Base-by-base conservation (phyloP, 53 echinoderm and acorn worm genomes). In the Arbacia lixula region DNA sequence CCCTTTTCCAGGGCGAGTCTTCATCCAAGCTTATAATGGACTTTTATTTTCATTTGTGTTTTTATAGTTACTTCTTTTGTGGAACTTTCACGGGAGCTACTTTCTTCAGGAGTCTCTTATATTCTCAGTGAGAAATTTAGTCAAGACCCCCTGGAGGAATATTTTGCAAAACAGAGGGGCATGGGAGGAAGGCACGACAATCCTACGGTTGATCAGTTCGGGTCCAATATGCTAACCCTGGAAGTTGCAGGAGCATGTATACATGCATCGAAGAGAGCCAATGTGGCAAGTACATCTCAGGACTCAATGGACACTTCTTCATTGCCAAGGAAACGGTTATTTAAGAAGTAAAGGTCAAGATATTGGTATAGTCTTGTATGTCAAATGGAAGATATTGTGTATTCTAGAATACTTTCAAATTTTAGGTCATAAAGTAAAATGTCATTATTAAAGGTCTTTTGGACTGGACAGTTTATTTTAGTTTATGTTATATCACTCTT, bases 241-340 rank as follows among this genome's bases (percentile, higher is more conserved):
- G 21, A 68, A 6, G 68, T 41, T 2, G 68, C 41, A 39, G 68
- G 68, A 11, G 17, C 2, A 22, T n/a, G 39, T 39, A 68, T 68
- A 22, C 40, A 41, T 39, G 68, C 68, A 40, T 68, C 68, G 6
- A 68, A 68, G 68, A 68, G 68, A 68, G 68, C 39, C 1, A 68
- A 68, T 39, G 68, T 68, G 32, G 12, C 64, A 64, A 64, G 60
- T 58, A 30, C 27, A 28, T 28, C 60, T 8, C 30, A 26, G 2
- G 27, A 58, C 20, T 4, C 27, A 26, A 58, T 58, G 20, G 60
- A 58, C 60, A 58, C 5, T 58, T 26, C 60, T 6, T 58, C 60
- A 58, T 58, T 58, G 28, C 60, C 25, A 58, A 58, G 60, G 60
- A 58, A 58, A 26, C 24, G 60, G 6, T 54, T 54, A 8, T 54